Evolutionary conservation across 2,797 vertebrate species (phyloP), one percentile per base, ranked within the genome.

Genomic region (Alauda arvensis): DNA sequence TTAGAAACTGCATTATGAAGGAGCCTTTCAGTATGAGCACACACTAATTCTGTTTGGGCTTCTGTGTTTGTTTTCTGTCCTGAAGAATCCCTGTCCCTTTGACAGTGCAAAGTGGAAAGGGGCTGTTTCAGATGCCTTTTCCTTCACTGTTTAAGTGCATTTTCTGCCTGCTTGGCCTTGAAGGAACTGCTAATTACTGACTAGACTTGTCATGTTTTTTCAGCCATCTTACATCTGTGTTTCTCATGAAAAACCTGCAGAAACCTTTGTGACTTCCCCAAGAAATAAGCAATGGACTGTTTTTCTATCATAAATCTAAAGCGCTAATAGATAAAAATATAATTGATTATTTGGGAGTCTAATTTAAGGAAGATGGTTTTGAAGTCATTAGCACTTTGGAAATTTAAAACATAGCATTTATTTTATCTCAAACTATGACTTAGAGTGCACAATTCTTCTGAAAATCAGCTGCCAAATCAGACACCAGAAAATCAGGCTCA

Each of bases 1-100:
- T 94, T 83, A 93, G 55, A 83, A 79, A 52, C 33, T 88, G 67
- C 49, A 24, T 85, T 87, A 67, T 83, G 67, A 90, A 89, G 34
- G 56, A 91, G 26, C 49, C 33, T 56, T 87, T 89, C 63, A 53
- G 6, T 63, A n/a, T 69, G 70, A 78, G 78, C 79, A 81, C 56
- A 55, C 20, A 20, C 18, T 69, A 39, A 80, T 62, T 88, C 79
- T 80, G 5, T 48, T 79, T 61, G 40, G 28, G 10, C 63, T 77
- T 75, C 51, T 28, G 25, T 9, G 8, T n/a, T 71, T 69, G 25
- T 18, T 62, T 33, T 52, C 33, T 20, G 2, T 21, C 20, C 26
- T 33, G 9, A 12, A 48, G 43, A 80, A 55, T 77, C 14, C 7
- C 12, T 56, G 15, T 21, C 21, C 59, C 37, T 84, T 45, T 74